These are phyloP conservation scores for Drosophila persimilis DNA, from an alignment of 1,140 invertebrate species.

Conservation along the genomic window DNA sequence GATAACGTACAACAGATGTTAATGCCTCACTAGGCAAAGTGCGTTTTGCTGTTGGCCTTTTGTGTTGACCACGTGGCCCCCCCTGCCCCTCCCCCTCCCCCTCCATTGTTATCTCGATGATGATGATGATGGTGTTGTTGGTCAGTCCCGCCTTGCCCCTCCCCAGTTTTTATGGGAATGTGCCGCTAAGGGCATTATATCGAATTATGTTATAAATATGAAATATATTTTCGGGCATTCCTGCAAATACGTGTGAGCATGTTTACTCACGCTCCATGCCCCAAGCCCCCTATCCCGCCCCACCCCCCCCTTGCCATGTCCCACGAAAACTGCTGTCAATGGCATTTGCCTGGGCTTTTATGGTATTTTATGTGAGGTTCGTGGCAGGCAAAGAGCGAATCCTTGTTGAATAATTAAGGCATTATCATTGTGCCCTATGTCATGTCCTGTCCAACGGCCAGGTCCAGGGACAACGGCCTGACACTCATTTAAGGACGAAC, in stretches of 20 bases:
- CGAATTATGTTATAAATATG: slow-evolving; percentile 80
- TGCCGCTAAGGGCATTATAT: slow-evolving; percentile 64
- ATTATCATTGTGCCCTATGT: slow-evolving; percentile 48
- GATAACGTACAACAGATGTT: slow-evolving; percentile 68
- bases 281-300: neutral
- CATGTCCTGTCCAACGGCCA: slow-evolving; percentile 1
- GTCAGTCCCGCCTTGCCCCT: slow-evolving; percentile 50
- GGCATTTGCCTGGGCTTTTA: slow-evolving; percentile 60
- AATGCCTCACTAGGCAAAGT: slow-evolving; percentile 76
- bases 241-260: slow-evolving; percentile 57
- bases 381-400: slow-evolving; percentile 43
- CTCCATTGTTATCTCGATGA: slow-evolving; percentile 1
- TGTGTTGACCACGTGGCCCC: slow-evolving; percentile 19
- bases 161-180: slow-evolving; percentile 21
- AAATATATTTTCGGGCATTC: slow-evolving; percentile 66
- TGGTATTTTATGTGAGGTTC: slow-evolving; percentile 67
- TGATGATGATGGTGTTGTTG: slow-evolving; percentile 23
- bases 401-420: slow-evolving; percentile 62
- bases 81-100: neutral
- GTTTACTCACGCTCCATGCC: slow-evolving; percentile 10
- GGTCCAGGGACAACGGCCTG: neutral
- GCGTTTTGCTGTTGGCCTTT: slow-evolving; percentile 73
- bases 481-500: slow-evolving; percentile 32
- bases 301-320: slow-evolving; percentile 11
- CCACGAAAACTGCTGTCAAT: slow-evolving; percentile 54